Percentiles rank a stretch among this genome's conserved stretches.
These are phyloP conservation scores for Sylvia atricapilla DNA, from an alignment of 2,113 vertebrate genomes.

Conservation along the genomic window DNA sequence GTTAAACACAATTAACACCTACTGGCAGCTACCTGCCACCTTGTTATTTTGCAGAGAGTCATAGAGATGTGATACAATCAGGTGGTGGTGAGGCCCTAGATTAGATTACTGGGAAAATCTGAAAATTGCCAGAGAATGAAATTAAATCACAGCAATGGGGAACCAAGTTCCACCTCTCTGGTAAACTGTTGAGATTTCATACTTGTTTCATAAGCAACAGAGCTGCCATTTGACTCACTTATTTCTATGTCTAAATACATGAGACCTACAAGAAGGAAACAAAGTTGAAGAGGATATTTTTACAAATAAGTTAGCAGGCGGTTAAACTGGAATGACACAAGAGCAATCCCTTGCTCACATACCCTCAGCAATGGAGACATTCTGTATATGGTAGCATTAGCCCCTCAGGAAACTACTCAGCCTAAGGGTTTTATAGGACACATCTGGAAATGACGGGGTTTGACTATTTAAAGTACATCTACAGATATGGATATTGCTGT, in stretches of 20 bases:
- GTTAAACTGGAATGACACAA: neutral
- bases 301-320: neutral
- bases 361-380: neutral
- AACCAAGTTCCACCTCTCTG: neutral
- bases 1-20: neutral
- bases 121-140: neutral
- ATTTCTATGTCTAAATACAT: neutral
- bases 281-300: neutral
- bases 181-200: neutral
- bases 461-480: neutral
- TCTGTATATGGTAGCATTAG: neutral
- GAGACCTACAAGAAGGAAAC: neutral
- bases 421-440: neutral
- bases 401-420: conserved; percentile 1
- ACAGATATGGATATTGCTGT: neutral
- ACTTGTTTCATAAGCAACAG: neutral
- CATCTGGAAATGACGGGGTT: conserved; percentile 1
- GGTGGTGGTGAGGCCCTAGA: neutral
- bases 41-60: neutral
- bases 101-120: neutral
- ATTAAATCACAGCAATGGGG: neutral
- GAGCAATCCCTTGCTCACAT: neutral
- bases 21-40: neutral
- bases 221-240: neutral
- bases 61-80: neutral